These are phyloP conservation scores for Amblyornis subalaris DNA, from an alignment of 2,113 vertebrate genomes.

Conservation along the genomic window DNA sequence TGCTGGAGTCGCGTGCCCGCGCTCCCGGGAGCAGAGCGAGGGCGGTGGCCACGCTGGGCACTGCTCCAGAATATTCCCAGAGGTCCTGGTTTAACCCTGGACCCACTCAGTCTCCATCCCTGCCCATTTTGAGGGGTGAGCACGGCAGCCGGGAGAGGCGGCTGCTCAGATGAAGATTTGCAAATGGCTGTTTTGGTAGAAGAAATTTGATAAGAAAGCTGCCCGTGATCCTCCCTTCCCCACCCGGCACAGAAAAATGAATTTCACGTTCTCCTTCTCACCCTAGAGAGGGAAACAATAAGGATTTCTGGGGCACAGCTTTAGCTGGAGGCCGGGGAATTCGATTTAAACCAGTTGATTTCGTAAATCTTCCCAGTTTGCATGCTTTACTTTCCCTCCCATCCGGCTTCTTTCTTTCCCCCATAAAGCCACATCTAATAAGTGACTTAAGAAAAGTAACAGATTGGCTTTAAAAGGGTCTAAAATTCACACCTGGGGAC, in stretches of 20 bases:
- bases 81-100: neutral
- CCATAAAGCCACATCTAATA: neutral
- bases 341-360: constrained; percentile 3
- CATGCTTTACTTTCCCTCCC: neutral
- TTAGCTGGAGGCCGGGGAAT: neutral
- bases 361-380: neutral
- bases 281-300: neutral
- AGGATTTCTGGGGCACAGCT: neutral
- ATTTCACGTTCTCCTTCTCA: neutral
- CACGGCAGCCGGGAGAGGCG: rapidly evolving
- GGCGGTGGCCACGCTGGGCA: rapidly evolving
- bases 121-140: neutral
- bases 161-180: neutral
- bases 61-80: neutral
- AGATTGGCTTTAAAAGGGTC: neutral
- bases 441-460: neutral
- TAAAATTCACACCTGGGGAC: neutral
- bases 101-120: rapidly evolving
- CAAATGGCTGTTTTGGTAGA: neutral
- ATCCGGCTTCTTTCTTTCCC: neutral
- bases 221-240: neutral
- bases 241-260: neutral
- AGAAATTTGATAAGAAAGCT: neutral
- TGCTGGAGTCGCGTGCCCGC: neutral
- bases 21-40: rapidly evolving